These are phyloP conservation scores for Daubentonia madagascariensis DNA, from an alignment of 2,113 vertebrate genomes.

Conservation along the genomic window DNA sequence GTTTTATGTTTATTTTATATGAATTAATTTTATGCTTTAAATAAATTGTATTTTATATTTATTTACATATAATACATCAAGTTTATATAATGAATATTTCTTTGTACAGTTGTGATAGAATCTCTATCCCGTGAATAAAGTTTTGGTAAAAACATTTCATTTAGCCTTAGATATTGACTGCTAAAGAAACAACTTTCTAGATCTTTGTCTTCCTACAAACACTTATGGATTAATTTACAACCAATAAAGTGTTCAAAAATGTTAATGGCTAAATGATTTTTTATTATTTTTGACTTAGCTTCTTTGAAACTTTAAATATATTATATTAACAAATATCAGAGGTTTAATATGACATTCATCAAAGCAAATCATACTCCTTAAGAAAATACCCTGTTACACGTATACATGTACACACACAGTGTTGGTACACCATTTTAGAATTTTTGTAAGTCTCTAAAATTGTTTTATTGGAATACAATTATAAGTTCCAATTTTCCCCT, in stretches of 20 bases:
- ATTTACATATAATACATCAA: neutral
- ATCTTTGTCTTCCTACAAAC: neutral
- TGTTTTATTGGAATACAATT: neutral
- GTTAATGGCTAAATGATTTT: neutral
- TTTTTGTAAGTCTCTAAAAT: neutral
- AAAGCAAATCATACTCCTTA: neutral
- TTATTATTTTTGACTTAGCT: neutral
- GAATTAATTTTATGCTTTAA: neutral
- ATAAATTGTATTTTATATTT: neutral
- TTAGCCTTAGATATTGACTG: neutral
- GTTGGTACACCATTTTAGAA: neutral
- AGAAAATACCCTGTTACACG: neutral
- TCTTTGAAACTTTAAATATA: neutral
- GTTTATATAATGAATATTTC: neutral
- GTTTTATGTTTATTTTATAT: neutral
- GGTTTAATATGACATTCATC: neutral
- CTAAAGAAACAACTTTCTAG: neutral
- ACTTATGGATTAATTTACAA: neutral
- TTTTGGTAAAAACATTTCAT: neutral
- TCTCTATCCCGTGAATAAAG: neutral
- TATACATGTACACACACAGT: neutral
- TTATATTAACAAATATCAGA: neutral
- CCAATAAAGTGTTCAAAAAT: neutral
- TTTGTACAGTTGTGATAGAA: neutral
- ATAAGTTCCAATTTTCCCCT: neutral